These are phyloP conservation scores for Hyperoplus immaculatus DNA, from an alignment of 2,797 vertebrate species.

Conservation along the genomic window DNA sequence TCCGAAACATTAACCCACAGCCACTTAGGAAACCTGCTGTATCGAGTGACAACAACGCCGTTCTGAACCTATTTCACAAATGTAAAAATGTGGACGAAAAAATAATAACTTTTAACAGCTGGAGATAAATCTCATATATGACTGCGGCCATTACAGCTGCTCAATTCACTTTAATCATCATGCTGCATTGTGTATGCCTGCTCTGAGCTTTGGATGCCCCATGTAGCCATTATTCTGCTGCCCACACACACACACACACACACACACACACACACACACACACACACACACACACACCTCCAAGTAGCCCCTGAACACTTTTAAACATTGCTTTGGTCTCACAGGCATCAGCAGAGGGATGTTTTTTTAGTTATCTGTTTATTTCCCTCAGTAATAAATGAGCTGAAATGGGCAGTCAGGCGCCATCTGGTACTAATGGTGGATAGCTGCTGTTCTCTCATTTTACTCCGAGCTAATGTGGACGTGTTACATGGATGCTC, in stretches of 20 bases:
- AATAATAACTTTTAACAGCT: slow-evolving; percentile 36
- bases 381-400: slow-evolving; percentile 58
- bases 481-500: no score
- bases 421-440: slow-evolving; percentile 63
- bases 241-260: slow-evolving; percentile 38
- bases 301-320: slow-evolving; percentile 45
- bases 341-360: slow-evolving; percentile 20
- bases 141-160: slow-evolving; percentile 32
- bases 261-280: background rate
- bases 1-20: background rate
- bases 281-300: slow-evolving; percentile 12
- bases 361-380: slow-evolving; percentile 55
- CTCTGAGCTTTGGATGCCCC: slow-evolving; percentile 45
- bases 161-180: slow-evolving; percentile 42
- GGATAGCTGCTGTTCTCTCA: slow-evolving; percentile 33
- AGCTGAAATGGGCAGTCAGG: slow-evolving; percentile 39
- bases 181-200: slow-evolving; percentile 46
- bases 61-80: slow-evolving; percentile 20
- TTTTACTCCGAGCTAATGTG: slow-evolving; percentile 20
- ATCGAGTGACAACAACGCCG: background rate
- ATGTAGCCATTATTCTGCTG: slow-evolving; percentile 44
- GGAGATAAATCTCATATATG: slow-evolving; percentile 42
- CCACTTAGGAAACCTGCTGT: slow-evolving; percentile 11
- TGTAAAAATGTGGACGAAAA: slow-evolving; percentile 17
- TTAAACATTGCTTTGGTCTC: slow-evolving; percentile 58